Conservation (phyloP, 2,888 invertebrate species). For the Thymelicus acteon region DNA sequence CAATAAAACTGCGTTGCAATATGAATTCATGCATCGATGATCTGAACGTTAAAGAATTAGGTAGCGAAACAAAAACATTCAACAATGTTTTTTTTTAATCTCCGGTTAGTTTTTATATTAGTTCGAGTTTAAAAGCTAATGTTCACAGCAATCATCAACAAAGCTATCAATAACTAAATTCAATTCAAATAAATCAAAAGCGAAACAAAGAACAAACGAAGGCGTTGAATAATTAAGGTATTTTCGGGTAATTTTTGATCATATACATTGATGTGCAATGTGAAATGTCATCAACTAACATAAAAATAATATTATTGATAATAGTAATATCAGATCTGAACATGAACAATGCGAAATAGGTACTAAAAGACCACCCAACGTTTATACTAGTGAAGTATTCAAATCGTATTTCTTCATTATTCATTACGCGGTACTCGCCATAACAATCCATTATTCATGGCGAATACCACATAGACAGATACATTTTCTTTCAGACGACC, state of each 20-base stretch:
- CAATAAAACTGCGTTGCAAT: conserved; percentile 34
- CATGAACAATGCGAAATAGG: no score
- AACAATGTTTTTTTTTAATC: conserved; percentile 2
- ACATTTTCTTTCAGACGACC: conserved; percentile 2
- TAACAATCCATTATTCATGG: conserved; percentile 3
- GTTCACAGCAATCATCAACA: no score
- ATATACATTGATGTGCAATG: no score
- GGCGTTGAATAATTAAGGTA: no score
- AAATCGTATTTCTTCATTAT: conserved; percentile 3
- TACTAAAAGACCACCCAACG: no score
- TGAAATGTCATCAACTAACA: no score
- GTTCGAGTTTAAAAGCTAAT: not conserved
- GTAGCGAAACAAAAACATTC: conserved; percentile 27
- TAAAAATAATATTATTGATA: no score
- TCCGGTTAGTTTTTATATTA: not conserved
- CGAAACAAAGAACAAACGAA: no score
- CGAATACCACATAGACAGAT: not conserved
- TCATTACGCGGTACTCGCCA: not conserved
- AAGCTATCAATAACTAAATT: no score
- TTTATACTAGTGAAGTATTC: not conserved
- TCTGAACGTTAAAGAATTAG: conserved; percentile 30
- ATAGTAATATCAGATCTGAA: no score
- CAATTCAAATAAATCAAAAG: no score
- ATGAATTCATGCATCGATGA: conserved; percentile 38
- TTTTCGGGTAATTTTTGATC: no score